These are phyloP conservation scores for Epiblema foenella DNA, from an alignment of 2,888 invertebrate species.

Conservation along the genomic window DNA sequence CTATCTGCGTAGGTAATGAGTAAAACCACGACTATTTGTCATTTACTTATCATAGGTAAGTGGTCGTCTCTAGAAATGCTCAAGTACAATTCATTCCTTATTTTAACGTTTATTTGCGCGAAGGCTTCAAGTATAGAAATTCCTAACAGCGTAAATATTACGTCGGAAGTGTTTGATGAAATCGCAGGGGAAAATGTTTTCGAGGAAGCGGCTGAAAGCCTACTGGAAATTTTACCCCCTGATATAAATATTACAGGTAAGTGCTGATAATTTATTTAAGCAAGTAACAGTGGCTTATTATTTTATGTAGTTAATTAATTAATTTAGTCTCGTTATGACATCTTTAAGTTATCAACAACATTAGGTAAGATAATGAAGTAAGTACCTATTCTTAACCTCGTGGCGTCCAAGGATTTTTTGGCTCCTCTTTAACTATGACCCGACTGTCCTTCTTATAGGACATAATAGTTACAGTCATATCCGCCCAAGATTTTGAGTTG, in stretches of 20 bases:
- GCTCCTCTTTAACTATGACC: no score
- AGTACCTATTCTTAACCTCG: no score
- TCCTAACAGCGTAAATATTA: not conserved
- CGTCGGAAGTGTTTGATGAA: not conserved
- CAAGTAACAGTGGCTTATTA: not conserved
- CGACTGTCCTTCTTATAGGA: no score
- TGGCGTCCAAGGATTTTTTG: no score
- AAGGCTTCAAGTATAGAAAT: not conserved
- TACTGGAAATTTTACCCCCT: not conserved
- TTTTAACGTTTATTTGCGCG: not conserved
- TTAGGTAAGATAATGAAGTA: not conserved
- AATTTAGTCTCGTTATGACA: no score
- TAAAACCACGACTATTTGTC: not conserved
- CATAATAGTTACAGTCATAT: no score
- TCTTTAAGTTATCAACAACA: no score
- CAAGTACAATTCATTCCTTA: not conserved
- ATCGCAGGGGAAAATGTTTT: not conserved
- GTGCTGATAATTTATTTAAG: not conserved
- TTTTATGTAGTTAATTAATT: not conserved
- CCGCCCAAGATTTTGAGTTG: no score
- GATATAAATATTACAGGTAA: slow-evolving; percentile 15
- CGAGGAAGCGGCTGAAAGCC: not conserved
- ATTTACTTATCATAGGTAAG: not conserved
- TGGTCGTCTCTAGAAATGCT: slow-evolving; percentile 12
- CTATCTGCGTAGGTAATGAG: not conserved